phyloP scores from a whole-genome alignment of 2,888 invertebrate genomes.

The Nemotelus nigrinus region DNA sequence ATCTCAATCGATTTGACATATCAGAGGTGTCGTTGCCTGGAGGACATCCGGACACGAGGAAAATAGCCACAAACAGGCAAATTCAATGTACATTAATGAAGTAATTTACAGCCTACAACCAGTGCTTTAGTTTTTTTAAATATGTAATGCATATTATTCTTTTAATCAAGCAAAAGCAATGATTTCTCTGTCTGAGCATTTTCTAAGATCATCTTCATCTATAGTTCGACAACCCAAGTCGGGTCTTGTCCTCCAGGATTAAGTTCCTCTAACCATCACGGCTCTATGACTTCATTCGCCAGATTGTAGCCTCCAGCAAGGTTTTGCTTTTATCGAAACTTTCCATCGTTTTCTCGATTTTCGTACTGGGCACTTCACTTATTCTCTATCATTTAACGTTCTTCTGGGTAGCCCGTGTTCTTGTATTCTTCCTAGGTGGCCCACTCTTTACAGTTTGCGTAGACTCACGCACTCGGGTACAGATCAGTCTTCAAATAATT shows the following conservation, averaged over 20 bases:
- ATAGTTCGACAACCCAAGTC: background rate
- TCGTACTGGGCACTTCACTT: background rate
- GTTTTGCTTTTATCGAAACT: background rate
- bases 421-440: background rate
- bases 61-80: too few species aligned
- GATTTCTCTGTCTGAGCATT: too few species aligned
- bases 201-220: background rate
- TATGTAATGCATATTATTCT: too few species aligned
- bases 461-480: background rate
- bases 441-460: background rate
- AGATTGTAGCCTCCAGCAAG: background rate
- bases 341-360: background rate
- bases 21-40: too few species aligned
- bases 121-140: too few species aligned
- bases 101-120: too few species aligned
- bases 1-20: too few species aligned
- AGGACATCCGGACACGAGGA: too few species aligned
- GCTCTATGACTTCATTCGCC: background rate
- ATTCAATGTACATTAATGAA: too few species aligned
- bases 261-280: background rate
- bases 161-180: too few species aligned
- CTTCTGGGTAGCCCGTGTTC: background rate
- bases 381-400: background rate
- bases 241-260: background rate
- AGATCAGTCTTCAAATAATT: background rate